Evolutionary conservation across 2,888 invertebrate genomes (phyloP), one percentile per base, ranked within the genome.

Genomic region (Stenodema calcarata): DNA sequence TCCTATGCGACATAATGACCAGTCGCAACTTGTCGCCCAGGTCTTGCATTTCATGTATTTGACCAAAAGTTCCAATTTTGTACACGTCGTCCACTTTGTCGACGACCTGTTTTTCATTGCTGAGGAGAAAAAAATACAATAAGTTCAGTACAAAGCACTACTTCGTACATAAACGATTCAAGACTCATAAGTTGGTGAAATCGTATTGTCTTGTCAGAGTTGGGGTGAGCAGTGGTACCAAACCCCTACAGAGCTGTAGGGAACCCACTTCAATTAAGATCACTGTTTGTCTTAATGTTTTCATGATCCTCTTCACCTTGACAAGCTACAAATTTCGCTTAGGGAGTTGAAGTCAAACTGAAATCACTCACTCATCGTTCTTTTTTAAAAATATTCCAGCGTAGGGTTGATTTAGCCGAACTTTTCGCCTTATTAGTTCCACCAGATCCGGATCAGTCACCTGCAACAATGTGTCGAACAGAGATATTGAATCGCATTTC

Each of bases 31-130:
- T 95, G 90, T 96, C 97, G 7, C 97, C 98, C 91, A 98, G 93
- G 91, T 99, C 99, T 91, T 99, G 98, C 92, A 99, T 94, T 92
- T 99, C 99, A 89, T 98, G 97, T 89, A 99, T 99, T 92, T 99
- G 98, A 11, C 98, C 99, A 92, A 99, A 99, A 1, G 98, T 97
- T 11, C 99, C 99, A 35, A 98, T 94, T 82, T 94, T 92, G 91
- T 98, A 96, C 54, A 99, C 93, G 88, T 99, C 99, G 88, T 95
- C 94, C 35, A 99, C 90, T 84, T 93, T 95, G 14, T 95, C 93
- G 0, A 99, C 96, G 23, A 98, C 93, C 90, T 99, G 99, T 0
- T 94, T 93, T 89, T 97, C 96, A 90, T 96, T 96, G 89, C 94
- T 94, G 87, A 27, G 70, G 76, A 42, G 2, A 23, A 62, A 44